Evolutionary conservation across 1,140 invertebrate species (phyloP), one percentile per base, ranked within the genome.

Genomic region (Brachionus sp.): DNA sequence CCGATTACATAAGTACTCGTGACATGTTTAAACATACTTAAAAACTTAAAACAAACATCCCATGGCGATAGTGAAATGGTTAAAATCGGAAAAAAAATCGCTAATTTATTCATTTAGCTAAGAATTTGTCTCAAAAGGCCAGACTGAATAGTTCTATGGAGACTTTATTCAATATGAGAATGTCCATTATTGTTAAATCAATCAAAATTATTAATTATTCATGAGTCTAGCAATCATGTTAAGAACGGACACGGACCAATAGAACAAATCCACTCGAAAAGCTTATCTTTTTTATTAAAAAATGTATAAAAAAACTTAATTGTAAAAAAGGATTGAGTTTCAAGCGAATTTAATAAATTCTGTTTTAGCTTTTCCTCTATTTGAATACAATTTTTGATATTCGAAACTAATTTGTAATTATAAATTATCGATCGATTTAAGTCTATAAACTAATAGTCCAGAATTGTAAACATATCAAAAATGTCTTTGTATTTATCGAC

Each of bases 401-500:
- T 66, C 64, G 64, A 66, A 33, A 33, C 64, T 19, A 57, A 57
- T 10, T 57, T 57, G n/a, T 66, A 66, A 66, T 66, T 66, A 16
- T 66, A 66, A 37, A 66, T 66, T 66, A 66, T 66, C 64, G 64
- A 66, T 66, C 16, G 33, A 66, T 66, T 66, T 66, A 66, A 66
- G 64, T 66, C 64, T 66, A 66, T 66, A 66, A 66, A 66, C 64
- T 66, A 66, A 66, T 66, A 66, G 64, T 66, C n/a, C 64, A n/a
- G 33, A n/a, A 66, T 66, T 33, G 33, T 66, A 66, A 66, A 66
- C 25, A 33, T 66, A n/a, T 5, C 25, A 66, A 5, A 10, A 33
- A 66, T 33, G 25, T 66, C 12, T 66, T 37, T 66, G 33, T 33
- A 33, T 23, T 23, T 5, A 29, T 66, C 33, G 64, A n/a, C 33